Percentiles rank a stretch among this genome's conserved stretches.
phyloP scores from a whole-genome alignment of 2,888 invertebrate species.

The Odontocerum albicorne region DNA sequence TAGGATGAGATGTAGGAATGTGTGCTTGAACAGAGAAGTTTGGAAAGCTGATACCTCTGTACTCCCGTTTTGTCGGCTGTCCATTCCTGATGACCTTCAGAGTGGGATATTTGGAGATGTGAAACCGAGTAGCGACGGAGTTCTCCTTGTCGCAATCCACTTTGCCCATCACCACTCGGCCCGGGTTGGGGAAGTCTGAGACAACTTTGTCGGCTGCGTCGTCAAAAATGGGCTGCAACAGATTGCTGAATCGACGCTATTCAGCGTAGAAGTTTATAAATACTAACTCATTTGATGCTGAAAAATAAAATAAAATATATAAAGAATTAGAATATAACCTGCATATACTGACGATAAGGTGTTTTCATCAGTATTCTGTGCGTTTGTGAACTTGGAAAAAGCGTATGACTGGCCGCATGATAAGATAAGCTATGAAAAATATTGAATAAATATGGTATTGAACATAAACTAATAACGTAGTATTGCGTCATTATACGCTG shows the following conservation, averaged over 20 bases:
- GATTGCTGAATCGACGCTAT: constrained; percentile 99
- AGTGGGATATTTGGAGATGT: constrained; percentile 98
- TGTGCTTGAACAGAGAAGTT: too few species aligned
- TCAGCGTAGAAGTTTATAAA: constrained; percentile 99
- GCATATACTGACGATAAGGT: too few species aligned
- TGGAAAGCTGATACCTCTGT: too few species aligned
- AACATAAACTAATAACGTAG: too few species aligned
- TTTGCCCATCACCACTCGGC: constrained; percentile 91
- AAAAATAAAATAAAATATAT: constrained; percentile 51
- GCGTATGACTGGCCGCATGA: too few species aligned
- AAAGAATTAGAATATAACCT: too few species aligned
- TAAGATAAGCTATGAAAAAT: too few species aligned
- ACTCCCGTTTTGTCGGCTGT: constrained; percentile 86
- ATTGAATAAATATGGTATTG: too few species aligned
- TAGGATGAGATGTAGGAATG: too few species aligned
- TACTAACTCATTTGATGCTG: constrained; percentile 94
- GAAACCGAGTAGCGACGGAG: constrained; percentile 85
- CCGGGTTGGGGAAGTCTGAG: constrained; percentile 75
- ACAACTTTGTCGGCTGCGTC: constrained; percentile 89
- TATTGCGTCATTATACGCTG: too few species aligned
- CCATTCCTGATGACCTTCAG: constrained; percentile 93
- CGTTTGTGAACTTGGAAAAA: too few species aligned
- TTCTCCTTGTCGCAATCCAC: constrained; percentile 96
- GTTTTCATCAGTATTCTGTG: too few species aligned
- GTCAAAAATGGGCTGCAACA: constrained; percentile 94